These are phyloP conservation scores for Drosophila pegasa DNA, from an alignment of 2,888 invertebrate genomes.

Conservation along the genomic window DNA sequence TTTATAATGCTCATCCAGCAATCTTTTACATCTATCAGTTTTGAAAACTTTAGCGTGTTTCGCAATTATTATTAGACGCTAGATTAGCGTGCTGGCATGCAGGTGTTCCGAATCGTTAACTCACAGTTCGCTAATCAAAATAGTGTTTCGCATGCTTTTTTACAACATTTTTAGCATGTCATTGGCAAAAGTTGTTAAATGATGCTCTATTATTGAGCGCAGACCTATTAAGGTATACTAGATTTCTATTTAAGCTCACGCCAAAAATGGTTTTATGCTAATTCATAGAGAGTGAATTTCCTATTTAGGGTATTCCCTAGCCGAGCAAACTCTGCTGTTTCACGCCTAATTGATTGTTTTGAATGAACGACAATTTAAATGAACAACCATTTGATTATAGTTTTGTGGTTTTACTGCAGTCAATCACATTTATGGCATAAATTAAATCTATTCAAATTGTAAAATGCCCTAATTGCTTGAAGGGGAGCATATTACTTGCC, in stretches of 20 bases:
- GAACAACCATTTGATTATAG: not conserved
- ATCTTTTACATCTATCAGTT: not conserved
- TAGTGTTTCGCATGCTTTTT: constrained; percentile 6
- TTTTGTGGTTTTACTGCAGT: not conserved
- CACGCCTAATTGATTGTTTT: not conserved
- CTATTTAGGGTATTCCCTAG: not conserved
- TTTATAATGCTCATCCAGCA: not conserved
- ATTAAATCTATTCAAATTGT: not conserved
- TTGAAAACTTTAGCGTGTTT: not conserved
- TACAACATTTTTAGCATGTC: constrained; percentile 23
- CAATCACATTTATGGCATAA: not conserved
- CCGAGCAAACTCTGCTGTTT: no score
- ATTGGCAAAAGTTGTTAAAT: constrained; percentile 18
- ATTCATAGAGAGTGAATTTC: no score
- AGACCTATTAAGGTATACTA: not conserved
- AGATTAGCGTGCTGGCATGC: constrained; percentile 32
- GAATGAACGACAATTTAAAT: not conserved
- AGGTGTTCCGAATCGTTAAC: constrained; percentile 38
- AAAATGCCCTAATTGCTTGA: not conserved
- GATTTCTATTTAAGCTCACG: not conserved
- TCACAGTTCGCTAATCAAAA: constrained; percentile 27
- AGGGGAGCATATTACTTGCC: constrained; percentile 5
- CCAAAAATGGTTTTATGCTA: no score
- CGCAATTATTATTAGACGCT: not conserved
- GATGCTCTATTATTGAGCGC: not conserved